These are phyloP conservation scores for Hemiscyllium ocellatum DNA, from an alignment of 2,113 vertebrate genomes.

Conservation along the genomic window DNA sequence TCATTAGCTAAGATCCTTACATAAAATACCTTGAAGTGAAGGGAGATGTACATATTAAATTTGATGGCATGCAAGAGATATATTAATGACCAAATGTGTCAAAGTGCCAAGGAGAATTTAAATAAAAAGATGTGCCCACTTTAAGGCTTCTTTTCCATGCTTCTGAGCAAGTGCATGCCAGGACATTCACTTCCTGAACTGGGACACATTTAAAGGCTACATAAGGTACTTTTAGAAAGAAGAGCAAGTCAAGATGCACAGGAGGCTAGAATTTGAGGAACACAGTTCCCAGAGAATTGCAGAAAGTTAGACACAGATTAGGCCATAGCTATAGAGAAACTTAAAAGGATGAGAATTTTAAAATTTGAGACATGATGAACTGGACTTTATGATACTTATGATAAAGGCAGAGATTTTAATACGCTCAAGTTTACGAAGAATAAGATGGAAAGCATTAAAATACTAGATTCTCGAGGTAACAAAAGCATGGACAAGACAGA, in stretches of 20 bases:
- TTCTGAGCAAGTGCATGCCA: background rate
- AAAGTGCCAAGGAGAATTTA: background rate
- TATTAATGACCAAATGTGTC: background rate
- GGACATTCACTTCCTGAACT: background rate
- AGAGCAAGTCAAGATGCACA: background rate
- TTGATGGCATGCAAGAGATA: background rate
- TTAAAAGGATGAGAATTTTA: background rate
- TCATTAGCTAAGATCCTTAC: background rate
- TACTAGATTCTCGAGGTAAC: background rate
- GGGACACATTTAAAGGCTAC: background rate
- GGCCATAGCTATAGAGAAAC: background rate
- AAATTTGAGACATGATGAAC: background rate
- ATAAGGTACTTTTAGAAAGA: background rate
- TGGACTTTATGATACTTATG: too few species aligned
- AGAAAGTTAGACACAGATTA: background rate
- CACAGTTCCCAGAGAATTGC: background rate
- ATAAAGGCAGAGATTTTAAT: background rate
- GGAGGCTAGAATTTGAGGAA: background rate
- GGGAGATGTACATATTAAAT: background rate
- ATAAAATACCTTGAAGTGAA: background rate
- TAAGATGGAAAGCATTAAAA: background rate
- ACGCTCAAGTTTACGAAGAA: background rate
- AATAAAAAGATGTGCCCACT: background rate
- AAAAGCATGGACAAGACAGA: background rate
- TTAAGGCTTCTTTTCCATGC: background rate